Evolutionary conservation across 1,140 invertebrate species (phyloP).

Genomic region (Phthorimaea operculella): DNA sequence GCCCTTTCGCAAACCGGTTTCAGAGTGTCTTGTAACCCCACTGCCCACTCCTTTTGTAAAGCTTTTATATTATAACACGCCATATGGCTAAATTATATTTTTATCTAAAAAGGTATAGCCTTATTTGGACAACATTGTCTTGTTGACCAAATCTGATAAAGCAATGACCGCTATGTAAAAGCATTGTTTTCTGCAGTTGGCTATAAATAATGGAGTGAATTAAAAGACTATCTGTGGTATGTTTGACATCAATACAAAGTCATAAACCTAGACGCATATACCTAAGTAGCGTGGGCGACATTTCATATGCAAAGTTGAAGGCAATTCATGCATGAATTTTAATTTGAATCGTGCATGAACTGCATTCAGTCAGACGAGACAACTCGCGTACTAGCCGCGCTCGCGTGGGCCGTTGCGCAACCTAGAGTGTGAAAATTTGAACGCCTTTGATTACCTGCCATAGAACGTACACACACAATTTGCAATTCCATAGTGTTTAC

Average conservation of each 20-base stretch:
- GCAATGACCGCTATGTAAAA: too few species aligned
- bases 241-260: neutral
- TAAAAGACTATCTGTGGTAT: too few species aligned
- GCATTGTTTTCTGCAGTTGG: too few species aligned
- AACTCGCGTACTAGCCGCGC: neutral
- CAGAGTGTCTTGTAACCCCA: constrained; percentile 14
- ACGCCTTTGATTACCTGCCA: constrained; percentile 16
- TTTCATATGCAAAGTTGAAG: constrained; percentile 1
- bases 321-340: neutral
- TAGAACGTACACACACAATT: constrained; percentile 8
- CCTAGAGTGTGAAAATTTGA: constrained; percentile 4
- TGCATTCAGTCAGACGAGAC: neutral
- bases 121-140: neutral
- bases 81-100: neutral
- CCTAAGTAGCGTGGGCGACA: neutral
- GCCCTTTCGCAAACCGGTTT: constrained; percentile 51
- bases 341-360: neutral
- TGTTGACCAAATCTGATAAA: neutral
- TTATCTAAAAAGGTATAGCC: neutral
- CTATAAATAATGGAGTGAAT: too few species aligned
- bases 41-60: constrained; percentile 22
- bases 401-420: neutral
- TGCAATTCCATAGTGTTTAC: constrained; percentile 11
- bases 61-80: neutral
- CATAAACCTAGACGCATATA: neutral